Base-by-base conservation (phyloP, 2,113 vertebrate genomes). In the Chinchilla lanigera region DNA sequence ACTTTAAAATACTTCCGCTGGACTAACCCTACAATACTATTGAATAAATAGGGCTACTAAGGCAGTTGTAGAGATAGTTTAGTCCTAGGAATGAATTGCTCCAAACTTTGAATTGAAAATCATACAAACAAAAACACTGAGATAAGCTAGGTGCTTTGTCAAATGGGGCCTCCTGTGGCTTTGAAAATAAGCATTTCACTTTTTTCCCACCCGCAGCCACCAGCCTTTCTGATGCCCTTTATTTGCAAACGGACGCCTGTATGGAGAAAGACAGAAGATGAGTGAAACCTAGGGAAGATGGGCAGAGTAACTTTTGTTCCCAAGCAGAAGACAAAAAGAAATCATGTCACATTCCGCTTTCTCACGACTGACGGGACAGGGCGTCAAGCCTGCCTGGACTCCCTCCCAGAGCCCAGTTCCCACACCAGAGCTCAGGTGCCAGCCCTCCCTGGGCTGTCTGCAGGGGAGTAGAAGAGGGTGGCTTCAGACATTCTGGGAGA, bases 71-170 rank as follows among this genome's bases (percentile, higher is more conserved):
- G 98, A 98, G 98, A 98, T 97, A 97, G 95, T 97, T 98, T 98
- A 98, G 99, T 99, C 98, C 98, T 97, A 96, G 98, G 98, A 98
- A 98, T 98, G 98, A 99, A 99, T 98, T 98, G 98, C 97, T 98
- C 97, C 98, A 98, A 98, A 98, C 98, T 98, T 98, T 98, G 98
- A 98, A 99, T 98, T 98, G 98, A 98, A 97, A 98, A 98, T 98
- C 98, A 98, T 98, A 98, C 98, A 99, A 99, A 99, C 98, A 98
- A 98, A 98, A 98, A 95, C 97, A 95, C 96, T 98, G 98, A 98
- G 98, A 98, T 98, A 98, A 98, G 97, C 97, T 81, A 92, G 94
- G 96, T 98, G 97, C 98, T 98, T 98, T 98, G 98, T 98, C 97
- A 98, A 98, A 98, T 97, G 97, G 97, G 96, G 98, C 98, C 98